These are phyloP conservation scores for Podotricha telesiphe DNA, from an alignment of 2,888 invertebrate species.

Conservation along the genomic window DNA sequence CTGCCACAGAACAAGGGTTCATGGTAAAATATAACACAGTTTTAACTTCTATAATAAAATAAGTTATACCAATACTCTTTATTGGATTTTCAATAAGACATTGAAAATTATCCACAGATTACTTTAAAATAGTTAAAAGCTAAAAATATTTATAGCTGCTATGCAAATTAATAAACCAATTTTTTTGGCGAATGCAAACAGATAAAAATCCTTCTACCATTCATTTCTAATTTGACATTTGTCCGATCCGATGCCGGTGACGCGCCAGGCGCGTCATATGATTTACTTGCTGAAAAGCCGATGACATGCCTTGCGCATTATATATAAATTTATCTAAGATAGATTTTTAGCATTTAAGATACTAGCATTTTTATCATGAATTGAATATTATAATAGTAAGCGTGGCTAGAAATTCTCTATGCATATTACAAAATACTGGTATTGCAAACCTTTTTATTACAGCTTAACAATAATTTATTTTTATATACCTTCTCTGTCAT, in stretches of 20 bases:
- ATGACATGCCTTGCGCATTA: not conserved
- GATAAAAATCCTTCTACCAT: slow-evolving; percentile 21
- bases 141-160: slow-evolving; percentile 5
- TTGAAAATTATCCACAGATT: slow-evolving; percentile 15
- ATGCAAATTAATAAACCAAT: slow-evolving; percentile 18
- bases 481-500: no score
- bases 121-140: not conserved
- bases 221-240: slow-evolving; percentile 25
- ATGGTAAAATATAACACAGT: slow-evolving; percentile 60
- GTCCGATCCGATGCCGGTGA: not conserved
- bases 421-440: not conserved
- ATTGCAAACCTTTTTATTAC: no score
- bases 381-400: not conserved
- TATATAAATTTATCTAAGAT: not conserved
- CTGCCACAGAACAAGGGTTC: slow-evolving; percentile 89
- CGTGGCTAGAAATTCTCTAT: not conserved
- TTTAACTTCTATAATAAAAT: slow-evolving; percentile 5
- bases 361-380: not conserved
- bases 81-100: slow-evolving; percentile 6
- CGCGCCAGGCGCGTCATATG: not conserved
- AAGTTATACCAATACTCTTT: not conserved
- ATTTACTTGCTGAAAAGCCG: not conserved
- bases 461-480: no score
- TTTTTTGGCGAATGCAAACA: slow-evolving; percentile 20
- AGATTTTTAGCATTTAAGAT: not conserved